Evolutionary conservation across 2,797 vertebrate species (phyloP).

Genomic region (Merluccius polli): DNA sequence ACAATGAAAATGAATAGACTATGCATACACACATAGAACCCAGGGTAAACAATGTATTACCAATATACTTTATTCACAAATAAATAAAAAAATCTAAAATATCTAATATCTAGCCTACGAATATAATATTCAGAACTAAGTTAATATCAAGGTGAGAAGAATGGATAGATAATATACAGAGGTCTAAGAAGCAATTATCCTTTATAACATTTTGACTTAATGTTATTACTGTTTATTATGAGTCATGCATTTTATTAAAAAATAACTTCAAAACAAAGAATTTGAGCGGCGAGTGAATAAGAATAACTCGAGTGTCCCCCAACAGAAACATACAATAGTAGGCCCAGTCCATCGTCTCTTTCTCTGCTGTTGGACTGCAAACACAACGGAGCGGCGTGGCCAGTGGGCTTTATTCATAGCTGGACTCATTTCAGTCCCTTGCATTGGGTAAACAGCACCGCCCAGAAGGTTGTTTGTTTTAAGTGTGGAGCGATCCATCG

Average conservation of each 20-base stretch:
- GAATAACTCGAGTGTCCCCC: background rate
- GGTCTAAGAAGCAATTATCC: background rate
- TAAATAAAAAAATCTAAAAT: background rate
- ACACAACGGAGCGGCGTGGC: constrained; percentile 39
- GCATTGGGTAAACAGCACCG: constrained; percentile 70
- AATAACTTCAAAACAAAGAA: background rate
- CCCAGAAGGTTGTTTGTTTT: constrained; percentile 72
- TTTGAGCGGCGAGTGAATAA: background rate
- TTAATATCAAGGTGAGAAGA: background rate
- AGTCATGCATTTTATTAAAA: background rate
- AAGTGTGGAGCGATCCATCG: constrained; percentile 73
- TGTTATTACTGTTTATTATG: background rate
- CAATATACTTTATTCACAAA: background rate
- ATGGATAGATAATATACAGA: background rate
- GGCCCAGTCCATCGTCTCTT: constrained; percentile 31
- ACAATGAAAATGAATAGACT: background rate
- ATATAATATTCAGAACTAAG: background rate
- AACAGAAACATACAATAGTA: background rate
- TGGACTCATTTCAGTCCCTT: constrained; percentile 58
- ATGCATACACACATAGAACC: background rate
- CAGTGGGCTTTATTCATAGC: constrained; percentile 44
- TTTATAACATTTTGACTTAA: background rate
- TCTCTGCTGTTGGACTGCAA: constrained; percentile 41
- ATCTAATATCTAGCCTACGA: background rate
- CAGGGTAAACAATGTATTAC: background rate